Conservation (phyloP, 2,888 invertebrate species). For the Pheosia tremula region DNA sequence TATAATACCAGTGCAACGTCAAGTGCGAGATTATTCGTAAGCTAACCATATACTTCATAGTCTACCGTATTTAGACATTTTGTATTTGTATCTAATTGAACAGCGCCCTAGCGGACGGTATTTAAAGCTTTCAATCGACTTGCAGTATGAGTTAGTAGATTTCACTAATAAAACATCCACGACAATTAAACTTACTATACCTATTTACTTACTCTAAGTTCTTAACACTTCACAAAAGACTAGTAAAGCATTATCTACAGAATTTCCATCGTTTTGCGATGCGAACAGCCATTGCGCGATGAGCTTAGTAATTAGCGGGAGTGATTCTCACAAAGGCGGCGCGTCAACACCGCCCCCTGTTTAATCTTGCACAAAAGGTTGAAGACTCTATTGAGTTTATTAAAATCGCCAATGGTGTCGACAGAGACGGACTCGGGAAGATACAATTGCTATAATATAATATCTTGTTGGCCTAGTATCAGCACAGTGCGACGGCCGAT, state of each 20-base stretch:
- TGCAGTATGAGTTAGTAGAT: too few species aligned
- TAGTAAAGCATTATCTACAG: background rate
- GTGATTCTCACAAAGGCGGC: slow-evolving; percentile 15
- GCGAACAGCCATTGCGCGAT: slow-evolving; percentile 14
- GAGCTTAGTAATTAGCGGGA: slow-evolving; percentile 21
- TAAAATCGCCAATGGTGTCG: slow-evolving; percentile 24
- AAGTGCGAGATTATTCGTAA: too few species aligned
- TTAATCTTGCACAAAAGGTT: slow-evolving; percentile 32
- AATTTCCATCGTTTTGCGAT: background rate
- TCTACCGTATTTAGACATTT: too few species aligned
- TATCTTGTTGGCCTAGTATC: background rate
- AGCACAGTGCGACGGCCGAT: background rate
- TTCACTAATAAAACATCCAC: too few species aligned
- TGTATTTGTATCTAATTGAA: too few species aligned
- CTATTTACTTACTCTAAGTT: background rate
- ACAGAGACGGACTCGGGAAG: slow-evolving; percentile 18
- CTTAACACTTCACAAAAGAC: background rate
- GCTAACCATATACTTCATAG: too few species aligned
- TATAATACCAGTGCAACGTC: too few species aligned
- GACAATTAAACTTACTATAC: background rate
- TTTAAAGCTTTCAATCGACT: too few species aligned
- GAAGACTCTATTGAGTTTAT: slow-evolving; percentile 30
- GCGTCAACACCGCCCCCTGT: slow-evolving; percentile 19
- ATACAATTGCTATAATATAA: background rate
- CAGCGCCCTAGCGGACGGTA: too few species aligned